These are phyloP conservation scores for Acrocephalus scirpaceus DNA, from an alignment of 2,797 vertebrate species.

Conservation along the genomic window DNA sequence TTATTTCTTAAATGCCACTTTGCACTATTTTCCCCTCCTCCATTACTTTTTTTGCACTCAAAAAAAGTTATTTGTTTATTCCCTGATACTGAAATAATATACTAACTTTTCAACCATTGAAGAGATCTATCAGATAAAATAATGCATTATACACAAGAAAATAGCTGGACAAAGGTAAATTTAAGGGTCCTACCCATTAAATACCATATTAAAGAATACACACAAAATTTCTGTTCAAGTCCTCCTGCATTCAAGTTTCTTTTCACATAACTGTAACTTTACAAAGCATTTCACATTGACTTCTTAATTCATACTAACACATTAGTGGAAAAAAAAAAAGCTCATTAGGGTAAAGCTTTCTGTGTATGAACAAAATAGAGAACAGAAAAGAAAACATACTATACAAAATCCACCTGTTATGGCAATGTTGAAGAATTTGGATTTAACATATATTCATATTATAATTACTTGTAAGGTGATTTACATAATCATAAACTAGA, in stretches of 20 bases:
- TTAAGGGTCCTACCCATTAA: neutral
- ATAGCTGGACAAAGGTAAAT: neutral
- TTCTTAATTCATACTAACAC: neutral
- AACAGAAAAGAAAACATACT: neutral
- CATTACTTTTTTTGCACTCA: neutral
- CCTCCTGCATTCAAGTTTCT: neutral
- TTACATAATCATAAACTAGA: neutral
- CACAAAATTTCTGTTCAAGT: neutral
- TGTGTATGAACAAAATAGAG: neutral
- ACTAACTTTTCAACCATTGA: neutral
- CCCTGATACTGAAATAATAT: neutral
- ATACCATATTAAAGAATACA: neutral
- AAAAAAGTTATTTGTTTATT: neutral
- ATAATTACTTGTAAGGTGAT: neutral
- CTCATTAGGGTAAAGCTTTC: neutral
- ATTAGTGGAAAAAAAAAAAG: neutral
- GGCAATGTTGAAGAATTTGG: neutral
- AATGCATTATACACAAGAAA: neutral
- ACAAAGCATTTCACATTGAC: neutral
- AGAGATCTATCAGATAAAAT: neutral
- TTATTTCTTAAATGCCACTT: neutral
- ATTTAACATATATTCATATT: neutral
- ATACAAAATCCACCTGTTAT: neutral
- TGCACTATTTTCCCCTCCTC: neutral
- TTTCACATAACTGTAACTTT: neutral